Evolutionary conservation across 2,113 vertebrate genomes (phyloP).

Genomic region (Chionodraco myersi): DNA sequence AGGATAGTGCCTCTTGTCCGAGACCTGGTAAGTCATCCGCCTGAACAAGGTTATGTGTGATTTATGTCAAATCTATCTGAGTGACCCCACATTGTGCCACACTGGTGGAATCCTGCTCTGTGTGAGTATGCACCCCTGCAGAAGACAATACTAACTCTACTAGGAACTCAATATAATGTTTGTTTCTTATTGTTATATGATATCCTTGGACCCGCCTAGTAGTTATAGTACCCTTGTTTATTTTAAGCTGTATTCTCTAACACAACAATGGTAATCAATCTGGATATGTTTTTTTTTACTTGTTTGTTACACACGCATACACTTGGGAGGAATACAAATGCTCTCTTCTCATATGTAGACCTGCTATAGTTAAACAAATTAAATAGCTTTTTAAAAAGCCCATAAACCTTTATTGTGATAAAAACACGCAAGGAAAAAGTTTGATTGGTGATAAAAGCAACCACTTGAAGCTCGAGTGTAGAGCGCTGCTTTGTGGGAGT

Average conservation of each 20-base stretch:
- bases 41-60: conserved; percentile 80
- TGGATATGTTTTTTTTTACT: neutral
- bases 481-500: conserved; percentile 28
- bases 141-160: conserved; percentile 41
- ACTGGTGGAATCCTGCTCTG: conserved; percentile 45
- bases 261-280: conserved; percentile 8
- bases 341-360: neutral
- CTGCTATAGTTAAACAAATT: neutral
- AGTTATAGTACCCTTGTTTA: neutral
- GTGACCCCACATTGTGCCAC: conserved; percentile 62
- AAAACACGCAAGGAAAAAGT: conserved; percentile 4
- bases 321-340: conserved; percentile 1
- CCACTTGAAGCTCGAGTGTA: conserved; percentile 16
- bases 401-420: conserved; percentile 19
- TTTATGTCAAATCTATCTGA: conserved; percentile 74
- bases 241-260: neutral
- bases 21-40: conserved; percentile 93
- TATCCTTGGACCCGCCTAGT: neutral
- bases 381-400: neutral
- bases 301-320: neutral
- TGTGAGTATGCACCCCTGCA: conserved; percentile 51
- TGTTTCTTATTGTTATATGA: conserved; percentile 22
- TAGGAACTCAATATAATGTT: conserved; percentile 19
- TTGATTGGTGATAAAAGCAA: conserved; percentile 35
- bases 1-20: conserved; percentile 96